Percentiles rank a stretch among this genome's conserved stretches.
Conservation (phyloP, 2,797 vertebrate genomes). For the Mionectes olivaceus region DNA sequence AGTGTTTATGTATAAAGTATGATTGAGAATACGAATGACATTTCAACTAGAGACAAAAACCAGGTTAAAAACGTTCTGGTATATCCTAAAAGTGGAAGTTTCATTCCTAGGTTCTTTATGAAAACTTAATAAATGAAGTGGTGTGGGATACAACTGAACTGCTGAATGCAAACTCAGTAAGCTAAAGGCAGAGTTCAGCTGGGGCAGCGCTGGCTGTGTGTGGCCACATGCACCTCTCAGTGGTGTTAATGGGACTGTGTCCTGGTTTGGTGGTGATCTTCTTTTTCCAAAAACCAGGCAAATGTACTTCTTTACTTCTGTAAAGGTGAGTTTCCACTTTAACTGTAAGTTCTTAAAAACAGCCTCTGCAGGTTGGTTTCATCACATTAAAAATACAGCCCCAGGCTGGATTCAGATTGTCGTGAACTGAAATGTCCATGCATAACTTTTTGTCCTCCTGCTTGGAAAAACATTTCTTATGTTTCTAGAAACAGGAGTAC, state of each 20-base stretch:
- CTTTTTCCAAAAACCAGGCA: not conserved
- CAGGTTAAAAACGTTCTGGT: constrained; percentile 17
- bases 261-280: not conserved
- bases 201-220: not conserved
- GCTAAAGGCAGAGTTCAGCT: not conserved
- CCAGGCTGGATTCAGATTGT: not conserved
- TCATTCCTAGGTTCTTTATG: not conserved
- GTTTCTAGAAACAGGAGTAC: not conserved
- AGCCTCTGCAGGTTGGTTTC: not conserved
- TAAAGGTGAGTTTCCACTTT: not conserved
- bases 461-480: not conserved
- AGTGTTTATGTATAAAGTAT: constrained; percentile 55
- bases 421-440: not conserved
- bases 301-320: not conserved
- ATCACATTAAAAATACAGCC: not conserved
- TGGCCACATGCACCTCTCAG: rapidly evolving
- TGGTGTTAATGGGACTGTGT: not conserved
- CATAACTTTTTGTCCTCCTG: not conserved
- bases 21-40: constrained; percentile 33
- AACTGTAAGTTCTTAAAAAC: not conserved
- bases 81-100: constrained; percentile 32
- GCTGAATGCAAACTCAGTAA: not conserved
- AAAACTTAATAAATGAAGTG: not conserved
- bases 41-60: constrained; percentile 49
- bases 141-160: not conserved